Conservation (phyloP, 2,888 invertebrate species). For the Drosophila anomelani region DNA sequence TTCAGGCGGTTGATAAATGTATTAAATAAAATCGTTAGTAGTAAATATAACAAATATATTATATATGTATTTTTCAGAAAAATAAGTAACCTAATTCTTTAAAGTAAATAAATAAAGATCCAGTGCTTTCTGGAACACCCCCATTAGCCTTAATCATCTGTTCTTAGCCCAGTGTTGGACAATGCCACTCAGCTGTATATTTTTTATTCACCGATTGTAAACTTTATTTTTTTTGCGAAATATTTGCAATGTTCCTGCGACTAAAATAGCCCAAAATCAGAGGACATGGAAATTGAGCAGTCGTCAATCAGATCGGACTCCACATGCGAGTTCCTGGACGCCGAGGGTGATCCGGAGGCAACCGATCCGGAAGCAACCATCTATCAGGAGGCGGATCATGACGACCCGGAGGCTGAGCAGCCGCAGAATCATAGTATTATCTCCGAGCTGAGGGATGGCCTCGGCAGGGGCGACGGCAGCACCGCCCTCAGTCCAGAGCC, state of each 20-base stretch:
- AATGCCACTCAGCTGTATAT: slow-evolving; percentile 15
- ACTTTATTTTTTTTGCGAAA: slow-evolving; percentile 9
- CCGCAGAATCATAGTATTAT: slow-evolving; percentile 80
- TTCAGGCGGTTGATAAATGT: neutral
- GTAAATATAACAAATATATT: too few relatives aligned
- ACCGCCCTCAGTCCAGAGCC: slow-evolving; percentile 57
- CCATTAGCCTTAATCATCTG: slow-evolving; percentile 21
- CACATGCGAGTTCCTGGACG: slow-evolving; percentile 79
- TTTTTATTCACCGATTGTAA: slow-evolving; percentile 30
- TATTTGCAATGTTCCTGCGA: slow-evolving; percentile 49
- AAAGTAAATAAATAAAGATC: too few relatives aligned
- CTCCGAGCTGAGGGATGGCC: slow-evolving; percentile 75
- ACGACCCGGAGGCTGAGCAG: slow-evolving; percentile 62
- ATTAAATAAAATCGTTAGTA: neutral
- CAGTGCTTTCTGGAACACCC: neutral
- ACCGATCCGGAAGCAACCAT: slow-evolving; percentile 59
- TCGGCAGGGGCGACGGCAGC: slow-evolving; percentile 21
- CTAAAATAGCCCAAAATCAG: slow-evolving; percentile 4
- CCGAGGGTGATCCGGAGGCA: slow-evolving; percentile 67
- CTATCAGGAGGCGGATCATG: slow-evolving; percentile 65
- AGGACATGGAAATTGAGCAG: slow-evolving; percentile 70
- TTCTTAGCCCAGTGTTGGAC: slow-evolving; percentile 10
- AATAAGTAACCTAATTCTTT: neutral
- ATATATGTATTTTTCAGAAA: too few relatives aligned
- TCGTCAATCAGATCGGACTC: slow-evolving; percentile 69